Percentiles rank a stretch among this genome's conserved stretches.
phyloP scores from a whole-genome alignment of 2,113 vertebrate species.

The Cyanistes caeruleus region DNA sequence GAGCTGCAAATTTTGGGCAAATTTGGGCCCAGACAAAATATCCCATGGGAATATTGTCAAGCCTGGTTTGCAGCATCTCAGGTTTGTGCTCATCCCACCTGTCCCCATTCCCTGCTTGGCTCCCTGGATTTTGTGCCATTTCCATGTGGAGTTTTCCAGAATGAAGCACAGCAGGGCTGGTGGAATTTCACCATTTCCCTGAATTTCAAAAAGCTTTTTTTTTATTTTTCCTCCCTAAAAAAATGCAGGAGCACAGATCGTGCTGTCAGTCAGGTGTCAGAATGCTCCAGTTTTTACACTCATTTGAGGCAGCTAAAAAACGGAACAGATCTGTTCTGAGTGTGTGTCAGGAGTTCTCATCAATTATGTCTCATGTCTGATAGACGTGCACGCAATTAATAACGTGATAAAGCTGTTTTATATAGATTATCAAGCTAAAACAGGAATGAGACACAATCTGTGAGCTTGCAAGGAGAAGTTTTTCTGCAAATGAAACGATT shows the following conservation, averaged over 20 bases:
- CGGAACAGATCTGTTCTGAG: not conserved
- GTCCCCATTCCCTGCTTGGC: not conserved
- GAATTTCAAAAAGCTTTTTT: not conserved
- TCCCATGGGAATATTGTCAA: rapidly evolving
- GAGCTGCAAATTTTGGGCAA: not conserved
- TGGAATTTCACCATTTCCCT: not conserved
- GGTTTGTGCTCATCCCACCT: not conserved
- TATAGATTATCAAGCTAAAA: not conserved
- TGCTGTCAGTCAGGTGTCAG: not conserved
- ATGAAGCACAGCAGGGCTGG: not conserved
- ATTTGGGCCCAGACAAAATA: not conserved
- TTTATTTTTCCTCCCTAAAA: not conserved
- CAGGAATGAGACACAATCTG: not conserved
- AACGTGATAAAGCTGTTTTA: not conserved
- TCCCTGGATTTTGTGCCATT: not conserved
- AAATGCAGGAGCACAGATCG: rapidly evolving
- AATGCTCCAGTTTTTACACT: not conserved
- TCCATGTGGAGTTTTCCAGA: not conserved
- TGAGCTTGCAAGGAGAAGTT: not conserved
- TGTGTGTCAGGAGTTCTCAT: not conserved
- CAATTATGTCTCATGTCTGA: not conserved
- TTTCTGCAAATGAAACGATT: not conserved
- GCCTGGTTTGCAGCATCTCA: not conserved
- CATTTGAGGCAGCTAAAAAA: not conserved
- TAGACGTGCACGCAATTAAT: not conserved